Conservation (phyloP, 2,888 invertebrate genomes). For the Dicranocentrus wangi region DNA sequence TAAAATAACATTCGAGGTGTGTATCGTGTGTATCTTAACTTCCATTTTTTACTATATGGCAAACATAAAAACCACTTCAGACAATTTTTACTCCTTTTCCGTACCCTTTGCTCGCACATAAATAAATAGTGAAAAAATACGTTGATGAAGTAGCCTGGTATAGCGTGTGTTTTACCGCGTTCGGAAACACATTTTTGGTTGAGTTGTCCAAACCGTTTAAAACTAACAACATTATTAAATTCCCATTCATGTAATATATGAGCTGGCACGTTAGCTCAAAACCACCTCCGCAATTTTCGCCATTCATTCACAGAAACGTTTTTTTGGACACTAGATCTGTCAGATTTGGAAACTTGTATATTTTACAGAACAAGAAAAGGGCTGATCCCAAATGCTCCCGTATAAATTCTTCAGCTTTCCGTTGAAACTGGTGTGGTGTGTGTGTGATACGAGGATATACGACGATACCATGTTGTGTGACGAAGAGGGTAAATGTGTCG, state of each 20-base stretch:
- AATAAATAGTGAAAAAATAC: slow-evolving; percentile 4
- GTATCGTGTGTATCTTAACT: too few species aligned
- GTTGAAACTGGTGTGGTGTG: too few species aligned
- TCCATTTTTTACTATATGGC: too few species aligned
- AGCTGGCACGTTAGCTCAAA: too few species aligned
- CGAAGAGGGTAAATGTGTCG: too few species aligned
- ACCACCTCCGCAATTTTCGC: slow-evolving; percentile 2
- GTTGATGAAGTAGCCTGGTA: not conserved
- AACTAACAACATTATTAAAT: slow-evolving; percentile 25
- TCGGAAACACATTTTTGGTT: slow-evolving; percentile 8
- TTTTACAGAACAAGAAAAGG: slow-evolving; percentile 7
- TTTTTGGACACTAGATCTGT: too few species aligned
- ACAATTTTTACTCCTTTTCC: too few species aligned
- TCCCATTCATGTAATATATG: not conserved
- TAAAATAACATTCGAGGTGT: too few species aligned
- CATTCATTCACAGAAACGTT: not conserved
- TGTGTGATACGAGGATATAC: too few species aligned
- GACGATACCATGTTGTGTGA: too few species aligned
- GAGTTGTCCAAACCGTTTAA: not conserved
- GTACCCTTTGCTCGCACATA: not conserved
- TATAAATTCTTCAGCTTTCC: too few species aligned
- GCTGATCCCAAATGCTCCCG: slow-evolving; percentile 9
- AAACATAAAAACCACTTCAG: too few species aligned
- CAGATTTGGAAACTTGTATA: not conserved
- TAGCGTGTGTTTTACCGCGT: not conserved